Conservation (phyloP, 2,888 invertebrate genomes). For the Meloe dianella region DNA sequence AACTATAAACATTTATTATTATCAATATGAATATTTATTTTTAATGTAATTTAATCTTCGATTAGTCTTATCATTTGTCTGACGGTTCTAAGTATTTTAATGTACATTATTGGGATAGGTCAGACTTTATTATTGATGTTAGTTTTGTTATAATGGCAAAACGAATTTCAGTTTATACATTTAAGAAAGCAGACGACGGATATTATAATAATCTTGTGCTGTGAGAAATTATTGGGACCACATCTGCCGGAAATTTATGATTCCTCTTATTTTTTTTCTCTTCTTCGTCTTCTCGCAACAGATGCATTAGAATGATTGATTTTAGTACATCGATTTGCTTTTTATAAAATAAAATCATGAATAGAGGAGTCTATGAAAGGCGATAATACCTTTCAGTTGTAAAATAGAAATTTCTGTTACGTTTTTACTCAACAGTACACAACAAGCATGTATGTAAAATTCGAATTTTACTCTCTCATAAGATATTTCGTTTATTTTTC, state of each 20-base stretch:
- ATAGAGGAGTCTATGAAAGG: no score
- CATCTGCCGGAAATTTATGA: slow-evolving; percentile 31
- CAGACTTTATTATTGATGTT: no score
- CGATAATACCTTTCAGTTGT: no score
- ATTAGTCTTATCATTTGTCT: not conserved
- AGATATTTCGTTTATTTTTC: no score
- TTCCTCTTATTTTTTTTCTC: slow-evolving; percentile 12
- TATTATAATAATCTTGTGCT: not conserved
- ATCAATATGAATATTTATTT: not conserved
- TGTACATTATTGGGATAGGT: not conserved
- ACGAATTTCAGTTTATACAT: no score
- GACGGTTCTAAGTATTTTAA: no score
- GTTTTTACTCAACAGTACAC: no score
- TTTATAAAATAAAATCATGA: not conserved
- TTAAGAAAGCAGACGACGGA: no score
- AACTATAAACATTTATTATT: not conserved
- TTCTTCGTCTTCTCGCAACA: not conserved
- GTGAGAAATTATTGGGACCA: slow-evolving; percentile 3
- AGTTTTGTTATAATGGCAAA: no score
- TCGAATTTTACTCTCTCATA: no score
- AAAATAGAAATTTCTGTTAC: no score
- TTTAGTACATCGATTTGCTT: not conserved
- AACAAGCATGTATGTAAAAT: no score
- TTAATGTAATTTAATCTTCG: not conserved
- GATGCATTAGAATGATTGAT: not conserved